Conservation (phyloP, 1,140 invertebrate species). For the Caerostris extrusa region DNA sequence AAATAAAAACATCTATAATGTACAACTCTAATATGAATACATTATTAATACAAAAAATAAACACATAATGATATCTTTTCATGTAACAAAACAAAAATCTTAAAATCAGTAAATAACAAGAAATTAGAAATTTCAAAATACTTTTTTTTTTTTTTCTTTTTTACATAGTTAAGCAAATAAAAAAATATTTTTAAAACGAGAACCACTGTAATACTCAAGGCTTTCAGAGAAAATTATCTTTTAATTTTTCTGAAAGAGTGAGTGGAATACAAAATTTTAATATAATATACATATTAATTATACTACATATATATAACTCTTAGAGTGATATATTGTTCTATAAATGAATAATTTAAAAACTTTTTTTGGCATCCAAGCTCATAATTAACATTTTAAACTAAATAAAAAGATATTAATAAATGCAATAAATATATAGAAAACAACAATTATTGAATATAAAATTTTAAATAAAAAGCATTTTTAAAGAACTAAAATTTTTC, state of each 20-base stretch:
- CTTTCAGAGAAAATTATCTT: slow-evolving; percentile 3
- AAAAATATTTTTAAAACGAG: slow-evolving; percentile 18
- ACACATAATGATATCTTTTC: slow-evolving; percentile 19
- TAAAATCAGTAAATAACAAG: slow-evolving; percentile 29
- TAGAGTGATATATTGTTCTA: slow-evolving; percentile 33
- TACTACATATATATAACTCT: slow-evolving; percentile 49
- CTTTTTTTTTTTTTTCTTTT: not conserved
- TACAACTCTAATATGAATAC: not conserved
- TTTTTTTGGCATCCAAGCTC: slow-evolving; percentile 55
- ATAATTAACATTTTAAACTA: slow-evolving; percentile 18
- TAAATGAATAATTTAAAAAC: not conserved
- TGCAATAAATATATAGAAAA: not conserved
- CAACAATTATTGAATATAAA: not conserved
- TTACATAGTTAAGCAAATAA: slow-evolving; percentile 16
- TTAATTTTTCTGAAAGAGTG: slow-evolving; percentile 57
- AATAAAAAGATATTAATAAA: not conserved
- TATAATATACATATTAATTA: slow-evolving; percentile 9
- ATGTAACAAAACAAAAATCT: not conserved
- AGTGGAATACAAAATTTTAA: slow-evolving; percentile 37
- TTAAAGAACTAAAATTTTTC: not conserved
- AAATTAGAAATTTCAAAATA: not conserved
- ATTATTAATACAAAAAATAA: slow-evolving; percentile 33
- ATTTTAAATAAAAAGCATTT: slow-evolving; percentile 6
- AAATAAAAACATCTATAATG: not conserved
- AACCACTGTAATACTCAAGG: not conserved